Evolutionary conservation across 2,113 vertebrate species (phyloP).

Genomic region (Sceloporus undulatus): DNA sequence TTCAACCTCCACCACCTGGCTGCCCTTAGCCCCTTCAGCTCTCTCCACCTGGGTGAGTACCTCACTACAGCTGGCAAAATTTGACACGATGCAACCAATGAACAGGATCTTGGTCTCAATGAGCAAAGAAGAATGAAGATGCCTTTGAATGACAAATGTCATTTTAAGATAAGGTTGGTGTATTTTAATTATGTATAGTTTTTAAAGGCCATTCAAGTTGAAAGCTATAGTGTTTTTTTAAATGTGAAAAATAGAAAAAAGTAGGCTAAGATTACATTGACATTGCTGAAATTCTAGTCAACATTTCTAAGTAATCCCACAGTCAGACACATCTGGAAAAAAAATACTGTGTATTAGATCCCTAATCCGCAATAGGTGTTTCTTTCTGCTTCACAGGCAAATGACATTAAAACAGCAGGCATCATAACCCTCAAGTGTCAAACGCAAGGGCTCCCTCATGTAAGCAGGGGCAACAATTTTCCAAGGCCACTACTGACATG

Average conservation of each 20-base stretch:
- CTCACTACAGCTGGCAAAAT: too few relatives aligned
- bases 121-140: too few relatives aligned
- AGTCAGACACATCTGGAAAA: background rate
- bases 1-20: too few relatives aligned
- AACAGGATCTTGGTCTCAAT: too few relatives aligned
- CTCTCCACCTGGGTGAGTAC: too few relatives aligned
- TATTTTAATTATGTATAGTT: background rate
- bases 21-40: too few relatives aligned
- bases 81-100: too few relatives aligned
- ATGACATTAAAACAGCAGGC: background rate
- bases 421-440: background rate
- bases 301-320: background rate
- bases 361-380: background rate
- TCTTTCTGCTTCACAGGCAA: background rate
- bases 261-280: background rate
- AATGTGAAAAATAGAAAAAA: background rate
- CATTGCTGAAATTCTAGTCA: background rate
- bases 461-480: background rate
- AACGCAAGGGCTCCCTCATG: background rate
- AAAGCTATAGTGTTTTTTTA: background rate
- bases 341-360: background rate
- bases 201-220: background rate
- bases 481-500: accelerated
- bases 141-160: too few relatives aligned
- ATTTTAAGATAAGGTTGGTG: too few relatives aligned